Conservation (phyloP, 2,113 vertebrate species). For the Irena cyanogastra region DNA sequence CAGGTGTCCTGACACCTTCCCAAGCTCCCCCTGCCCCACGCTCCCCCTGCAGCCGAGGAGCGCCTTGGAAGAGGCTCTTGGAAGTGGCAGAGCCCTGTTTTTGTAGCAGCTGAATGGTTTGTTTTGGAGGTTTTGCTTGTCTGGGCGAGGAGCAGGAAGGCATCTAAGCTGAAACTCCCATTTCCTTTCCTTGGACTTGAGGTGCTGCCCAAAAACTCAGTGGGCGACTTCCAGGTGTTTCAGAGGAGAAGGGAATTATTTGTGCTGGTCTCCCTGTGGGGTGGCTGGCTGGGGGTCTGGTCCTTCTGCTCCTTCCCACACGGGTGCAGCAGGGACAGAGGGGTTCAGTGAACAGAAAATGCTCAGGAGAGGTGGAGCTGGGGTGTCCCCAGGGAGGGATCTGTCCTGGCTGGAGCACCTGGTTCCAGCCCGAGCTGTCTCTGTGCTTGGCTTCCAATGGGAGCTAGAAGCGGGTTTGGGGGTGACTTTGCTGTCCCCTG, state of each 20-base stretch:
- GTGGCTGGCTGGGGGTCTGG: background rate
- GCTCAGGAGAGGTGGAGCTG: background rate
- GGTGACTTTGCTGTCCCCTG: background rate
- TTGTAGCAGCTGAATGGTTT: background rate
- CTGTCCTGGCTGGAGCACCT: background rate
- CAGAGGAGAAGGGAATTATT: background rate
- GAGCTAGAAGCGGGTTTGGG: background rate
- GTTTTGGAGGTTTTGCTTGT: background rate
- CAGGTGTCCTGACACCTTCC: accelerated
- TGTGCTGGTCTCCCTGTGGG: background rate
- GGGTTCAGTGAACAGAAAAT: background rate
- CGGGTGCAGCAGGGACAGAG: background rate
- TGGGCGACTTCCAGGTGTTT: background rate
- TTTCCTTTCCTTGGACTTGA: background rate
- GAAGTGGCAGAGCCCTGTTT: background rate
- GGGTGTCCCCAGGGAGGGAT: accelerated
- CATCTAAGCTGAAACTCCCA: background rate
- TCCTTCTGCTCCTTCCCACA: background rate
- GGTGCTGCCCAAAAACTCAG: background rate
- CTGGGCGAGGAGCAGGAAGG: background rate
- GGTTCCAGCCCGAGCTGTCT: background rate
- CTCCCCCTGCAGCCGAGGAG: background rate
- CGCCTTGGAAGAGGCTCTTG: background rate
- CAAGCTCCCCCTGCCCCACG: accelerated
- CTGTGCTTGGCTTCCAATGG: background rate